These are phyloP conservation scores for Trogon surrucura DNA, from an alignment of 2,113 vertebrate species.

Conservation along the genomic window DNA sequence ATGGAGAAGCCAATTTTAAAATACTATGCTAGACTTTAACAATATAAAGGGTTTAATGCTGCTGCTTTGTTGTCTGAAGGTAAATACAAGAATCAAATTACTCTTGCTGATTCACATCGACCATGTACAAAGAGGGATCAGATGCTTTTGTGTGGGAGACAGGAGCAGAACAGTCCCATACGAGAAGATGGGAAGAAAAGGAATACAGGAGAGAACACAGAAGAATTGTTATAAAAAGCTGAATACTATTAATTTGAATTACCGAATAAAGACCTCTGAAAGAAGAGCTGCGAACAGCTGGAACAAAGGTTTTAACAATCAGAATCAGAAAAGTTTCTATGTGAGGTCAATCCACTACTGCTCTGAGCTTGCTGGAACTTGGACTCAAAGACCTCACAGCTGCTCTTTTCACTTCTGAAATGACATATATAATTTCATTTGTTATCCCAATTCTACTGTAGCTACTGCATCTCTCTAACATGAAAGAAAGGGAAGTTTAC, in stretches of 20 bases:
- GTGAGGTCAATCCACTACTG: not conserved
- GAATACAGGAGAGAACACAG: not conserved
- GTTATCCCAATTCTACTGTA: not conserved
- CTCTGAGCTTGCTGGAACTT: not conserved
- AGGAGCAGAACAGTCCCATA: accelerated
- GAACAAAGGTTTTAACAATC: not conserved
- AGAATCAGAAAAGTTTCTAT: not conserved
- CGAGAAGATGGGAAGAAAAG: not conserved
- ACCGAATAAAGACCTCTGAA: not conserved
- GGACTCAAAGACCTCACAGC: not conserved
- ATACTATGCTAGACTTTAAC: not conserved
- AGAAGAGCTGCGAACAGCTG: not conserved
- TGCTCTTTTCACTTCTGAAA: not conserved
- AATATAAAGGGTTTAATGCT: not conserved
- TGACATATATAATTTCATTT: not conserved
- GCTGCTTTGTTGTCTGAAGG: not conserved
- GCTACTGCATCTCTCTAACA: not conserved
- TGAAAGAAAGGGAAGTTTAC: not conserved
- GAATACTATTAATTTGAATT: not conserved
- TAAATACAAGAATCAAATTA: constrained; percentile 22
- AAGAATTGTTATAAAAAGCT: not conserved
- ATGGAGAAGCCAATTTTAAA: not conserved
- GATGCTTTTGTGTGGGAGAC: constrained; percentile 1
- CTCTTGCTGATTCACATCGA: not conserved
- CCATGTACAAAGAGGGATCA: not conserved